phyloP scores from a whole-genome alignment of 2,797 vertebrate species.

The Spondyliosoma cantharus region DNA sequence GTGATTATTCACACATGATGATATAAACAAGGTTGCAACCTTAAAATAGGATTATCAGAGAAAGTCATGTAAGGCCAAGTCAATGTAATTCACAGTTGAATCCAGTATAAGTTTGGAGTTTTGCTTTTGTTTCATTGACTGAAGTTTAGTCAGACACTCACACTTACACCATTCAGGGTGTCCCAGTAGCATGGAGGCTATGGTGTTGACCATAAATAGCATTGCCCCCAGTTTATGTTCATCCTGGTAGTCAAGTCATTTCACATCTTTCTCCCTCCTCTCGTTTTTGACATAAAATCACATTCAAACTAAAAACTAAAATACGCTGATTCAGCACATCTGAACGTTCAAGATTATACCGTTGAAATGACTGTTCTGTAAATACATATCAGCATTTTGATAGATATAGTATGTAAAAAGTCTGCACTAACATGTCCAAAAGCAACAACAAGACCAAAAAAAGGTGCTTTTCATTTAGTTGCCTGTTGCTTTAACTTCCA shows the following conservation, averaged over 20 bases:
- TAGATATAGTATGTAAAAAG: too few relatives aligned
- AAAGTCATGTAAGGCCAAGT: not conserved
- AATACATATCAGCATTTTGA: not conserved
- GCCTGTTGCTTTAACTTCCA: too few relatives aligned
- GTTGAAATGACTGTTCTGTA: not conserved
- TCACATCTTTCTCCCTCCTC: not conserved
- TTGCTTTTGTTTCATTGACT: not conserved
- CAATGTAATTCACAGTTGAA: not conserved
- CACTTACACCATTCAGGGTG: too few relatives aligned
- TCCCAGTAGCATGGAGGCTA: too few relatives aligned
- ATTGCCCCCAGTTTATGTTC: not conserved
- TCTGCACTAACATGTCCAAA: too few relatives aligned
- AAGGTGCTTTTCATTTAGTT: too few relatives aligned
- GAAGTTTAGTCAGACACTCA: not conserved
- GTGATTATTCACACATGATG: not conserved
- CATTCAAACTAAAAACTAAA: too few relatives aligned
- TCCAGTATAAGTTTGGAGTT: not conserved
- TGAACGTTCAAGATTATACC: too few relatives aligned
- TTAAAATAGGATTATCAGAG: not conserved
- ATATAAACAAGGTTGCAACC: not conserved
- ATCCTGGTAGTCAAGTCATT: not conserved
- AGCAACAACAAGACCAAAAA: too few relatives aligned
- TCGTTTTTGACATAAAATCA: not conserved
- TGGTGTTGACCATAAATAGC: not conserved
- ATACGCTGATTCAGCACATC: too few relatives aligned